A percentile compares a stretch with the other conserved stretches of the same genome.
phyloP scores from a whole-genome alignment of 2,797 vertebrate genomes.

The Lepus oiostolus region DNA sequence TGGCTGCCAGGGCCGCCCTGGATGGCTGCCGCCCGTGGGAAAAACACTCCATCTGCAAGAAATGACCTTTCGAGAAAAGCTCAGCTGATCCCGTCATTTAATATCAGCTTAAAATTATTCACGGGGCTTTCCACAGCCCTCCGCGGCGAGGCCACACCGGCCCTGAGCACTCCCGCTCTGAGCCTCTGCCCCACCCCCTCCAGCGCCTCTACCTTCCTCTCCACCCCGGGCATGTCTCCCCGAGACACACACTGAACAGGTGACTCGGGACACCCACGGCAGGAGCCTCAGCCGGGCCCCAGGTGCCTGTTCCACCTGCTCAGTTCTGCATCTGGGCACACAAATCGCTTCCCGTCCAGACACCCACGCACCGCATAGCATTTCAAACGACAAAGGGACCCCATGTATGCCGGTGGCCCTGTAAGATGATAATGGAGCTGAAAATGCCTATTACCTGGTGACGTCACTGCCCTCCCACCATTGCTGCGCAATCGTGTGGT shows the following conservation, averaged over 20 bases:
- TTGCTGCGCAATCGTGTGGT: too few relatives aligned
- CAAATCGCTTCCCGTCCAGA: neutral
- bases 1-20: neutral
- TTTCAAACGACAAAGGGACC: too few relatives aligned
- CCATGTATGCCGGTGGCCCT: too few relatives aligned
- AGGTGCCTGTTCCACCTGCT: neutral
- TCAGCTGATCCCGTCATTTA: conserved; percentile 60
- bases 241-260: neutral
- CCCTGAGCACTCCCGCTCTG: neutral
- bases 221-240: neutral
- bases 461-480: too few relatives aligned
- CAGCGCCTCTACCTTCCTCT: neutral
- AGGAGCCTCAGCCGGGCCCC: neutral
- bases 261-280: neutral
- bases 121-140: conserved; percentile 40
- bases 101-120: conserved; percentile 61
- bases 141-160: neutral
- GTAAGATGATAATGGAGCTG: too few relatives aligned
- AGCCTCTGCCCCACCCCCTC: too few relatives aligned
- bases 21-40: neutral
- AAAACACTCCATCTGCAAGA: conserved; percentile 61
- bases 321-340: neutral
- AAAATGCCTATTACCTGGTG: too few relatives aligned
- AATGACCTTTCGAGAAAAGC: conserved; percentile 70
- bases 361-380: too few relatives aligned